A percentile compares a stretch with the other conserved stretches of the same genome.
Evolutionary conservation across 2,113 vertebrate species (phyloP).

Genomic region (Atrichornis clamosus): DNA sequence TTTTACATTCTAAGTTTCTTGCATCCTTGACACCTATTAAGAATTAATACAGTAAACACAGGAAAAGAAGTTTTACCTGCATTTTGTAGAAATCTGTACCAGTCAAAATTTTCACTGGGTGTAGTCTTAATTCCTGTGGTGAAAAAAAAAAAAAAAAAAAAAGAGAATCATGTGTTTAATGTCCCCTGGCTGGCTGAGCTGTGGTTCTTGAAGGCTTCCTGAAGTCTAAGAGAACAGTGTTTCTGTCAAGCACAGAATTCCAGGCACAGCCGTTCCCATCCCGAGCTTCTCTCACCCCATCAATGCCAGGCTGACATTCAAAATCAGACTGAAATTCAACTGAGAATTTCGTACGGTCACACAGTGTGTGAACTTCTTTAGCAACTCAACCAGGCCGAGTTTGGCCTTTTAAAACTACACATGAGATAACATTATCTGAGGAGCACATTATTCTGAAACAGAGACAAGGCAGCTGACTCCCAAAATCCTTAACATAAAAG

Average conservation of each 20-base stretch:
- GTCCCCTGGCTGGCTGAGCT: neutral
- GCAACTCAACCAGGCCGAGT: neutral
- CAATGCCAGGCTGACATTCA: too few relatives aligned
- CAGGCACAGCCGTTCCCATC: neutral
- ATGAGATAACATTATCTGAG: neutral
- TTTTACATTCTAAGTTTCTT: neutral
- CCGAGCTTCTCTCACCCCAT: neutral
- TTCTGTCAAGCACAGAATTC: neutral
- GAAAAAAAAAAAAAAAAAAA: neutral
- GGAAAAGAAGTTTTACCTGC: conserved; percentile 75
- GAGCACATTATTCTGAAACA: neutral
- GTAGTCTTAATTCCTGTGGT: conserved; percentile 80
- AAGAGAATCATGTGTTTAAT: neutral
- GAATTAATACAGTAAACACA: neutral
- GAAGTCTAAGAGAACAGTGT: neutral
- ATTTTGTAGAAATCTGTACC: conserved; percentile 80
- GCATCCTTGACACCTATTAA: neutral
- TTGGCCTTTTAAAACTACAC: neutral
- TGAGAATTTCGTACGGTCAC: neutral
- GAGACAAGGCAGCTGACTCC: neutral
- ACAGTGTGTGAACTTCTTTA: neutral
- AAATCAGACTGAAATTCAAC: accelerated
- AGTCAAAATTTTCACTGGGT: conserved; percentile 76
- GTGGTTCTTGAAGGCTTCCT: neutral
- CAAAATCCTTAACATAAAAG: neutral